Conservation (phyloP, 2,113 vertebrate species). For the Gobiocypris rarus region DNA sequence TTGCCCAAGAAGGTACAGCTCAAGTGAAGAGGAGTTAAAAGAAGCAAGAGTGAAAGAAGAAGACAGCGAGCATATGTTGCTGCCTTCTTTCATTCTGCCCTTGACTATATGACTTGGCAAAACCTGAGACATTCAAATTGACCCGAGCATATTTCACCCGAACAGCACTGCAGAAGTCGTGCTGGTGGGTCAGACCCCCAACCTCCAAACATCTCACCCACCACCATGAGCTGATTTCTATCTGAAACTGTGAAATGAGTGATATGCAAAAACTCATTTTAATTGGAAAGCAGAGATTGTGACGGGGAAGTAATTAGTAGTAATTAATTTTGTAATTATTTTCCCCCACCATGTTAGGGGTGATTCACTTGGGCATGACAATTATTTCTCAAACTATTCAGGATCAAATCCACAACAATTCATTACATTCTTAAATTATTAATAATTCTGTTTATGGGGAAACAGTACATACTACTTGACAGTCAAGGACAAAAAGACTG, state of each 20-base stretch:
- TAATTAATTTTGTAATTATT: constrained; percentile 13
- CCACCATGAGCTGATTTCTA: not conserved
- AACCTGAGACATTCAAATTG: not conserved
- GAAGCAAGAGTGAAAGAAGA: constrained; percentile 18
- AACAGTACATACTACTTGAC: not conserved
- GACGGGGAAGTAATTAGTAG: constrained; percentile 6
- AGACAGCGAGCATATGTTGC: constrained; percentile 23
- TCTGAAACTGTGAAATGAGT: not conserved
- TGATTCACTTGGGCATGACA: constrained; percentile 23
- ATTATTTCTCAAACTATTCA: not conserved
- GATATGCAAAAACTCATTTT: constrained; percentile 18
- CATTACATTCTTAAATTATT: not conserved
- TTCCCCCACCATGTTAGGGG: not conserved
- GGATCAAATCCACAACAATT: not conserved
- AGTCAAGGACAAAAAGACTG: not conserved
- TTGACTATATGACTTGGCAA: constrained; percentile 26
- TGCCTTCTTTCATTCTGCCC: constrained; percentile 26
- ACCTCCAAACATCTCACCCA: not conserved
- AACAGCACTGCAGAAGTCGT: not conserved
- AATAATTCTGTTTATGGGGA: not conserved
- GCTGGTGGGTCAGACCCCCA: constrained; percentile 1
- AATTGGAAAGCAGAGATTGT: constrained; percentile 23
- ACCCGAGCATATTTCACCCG: not conserved
- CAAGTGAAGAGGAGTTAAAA: constrained; percentile 15
- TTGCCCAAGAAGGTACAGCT: constrained; percentile 11